These are phyloP conservation scores for Gephyroberyx darwinii DNA, from an alignment of 2,797 vertebrate species.

Conservation along the genomic window DNA sequence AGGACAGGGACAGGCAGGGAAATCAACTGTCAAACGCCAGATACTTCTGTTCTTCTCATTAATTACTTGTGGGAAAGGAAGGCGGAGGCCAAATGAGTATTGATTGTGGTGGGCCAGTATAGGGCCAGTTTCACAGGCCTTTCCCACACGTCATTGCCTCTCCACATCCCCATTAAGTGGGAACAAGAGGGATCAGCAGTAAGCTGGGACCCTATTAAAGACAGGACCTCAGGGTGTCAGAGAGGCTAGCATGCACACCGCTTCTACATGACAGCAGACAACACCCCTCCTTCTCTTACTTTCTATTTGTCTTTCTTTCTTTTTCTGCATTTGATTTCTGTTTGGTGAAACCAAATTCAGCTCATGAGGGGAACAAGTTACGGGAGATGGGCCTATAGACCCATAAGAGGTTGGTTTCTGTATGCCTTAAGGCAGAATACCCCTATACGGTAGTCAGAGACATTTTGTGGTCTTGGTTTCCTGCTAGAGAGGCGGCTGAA, in stretches of 20 bases:
- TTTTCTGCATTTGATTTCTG: neutral
- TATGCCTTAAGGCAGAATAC: too few relatives aligned
- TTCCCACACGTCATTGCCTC: constrained; percentile 77
- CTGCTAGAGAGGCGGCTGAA: too few relatives aligned
- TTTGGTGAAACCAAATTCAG: neutral
- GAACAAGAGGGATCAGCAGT: constrained; percentile 77
- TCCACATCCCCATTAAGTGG: constrained; percentile 80
- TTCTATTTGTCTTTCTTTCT: constrained; percentile 13
- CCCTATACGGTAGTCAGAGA: too few relatives aligned
- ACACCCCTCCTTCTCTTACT: constrained; percentile 36
- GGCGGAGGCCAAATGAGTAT: constrained; percentile 80
- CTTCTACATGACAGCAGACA: constrained; percentile 47
- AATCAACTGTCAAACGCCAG: constrained; percentile 78
- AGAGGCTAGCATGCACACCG: constrained; percentile 53
- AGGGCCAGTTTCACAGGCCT: constrained; percentile 70
- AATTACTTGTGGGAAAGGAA: constrained; percentile 80
- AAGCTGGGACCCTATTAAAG: constrained; percentile 78
- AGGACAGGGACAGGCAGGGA: constrained; percentile 69
- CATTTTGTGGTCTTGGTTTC: too few relatives aligned
- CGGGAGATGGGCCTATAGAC: too few relatives aligned
- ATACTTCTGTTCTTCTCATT: constrained; percentile 80
- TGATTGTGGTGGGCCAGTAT: constrained; percentile 76
- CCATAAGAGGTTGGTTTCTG: too few relatives aligned
- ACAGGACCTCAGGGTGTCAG: constrained; percentile 64
- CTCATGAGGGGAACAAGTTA: too few relatives aligned